Percentiles rank a stretch among this genome's conserved stretches.
These are phyloP conservation scores for Chydorus sphaericus DNA, from an alignment of 2,888 invertebrate genomes.

Conservation along the genomic window DNA sequence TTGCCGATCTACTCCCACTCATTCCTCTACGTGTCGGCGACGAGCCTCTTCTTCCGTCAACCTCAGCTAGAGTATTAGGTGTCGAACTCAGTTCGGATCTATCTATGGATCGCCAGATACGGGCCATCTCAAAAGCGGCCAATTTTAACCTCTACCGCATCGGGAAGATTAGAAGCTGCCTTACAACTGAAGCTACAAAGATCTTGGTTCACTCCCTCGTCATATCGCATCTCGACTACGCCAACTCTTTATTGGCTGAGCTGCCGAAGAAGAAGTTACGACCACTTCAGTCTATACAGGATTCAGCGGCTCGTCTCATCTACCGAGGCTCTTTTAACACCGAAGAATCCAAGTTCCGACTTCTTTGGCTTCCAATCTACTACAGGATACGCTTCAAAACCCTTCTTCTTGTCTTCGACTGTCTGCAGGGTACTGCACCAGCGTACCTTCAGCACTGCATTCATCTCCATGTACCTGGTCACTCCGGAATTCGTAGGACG, in stretches of 20 bases:
- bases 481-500: background rate
- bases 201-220: background rate
- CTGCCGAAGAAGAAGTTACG: background rate
- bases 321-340: background rate
- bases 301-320: background rate
- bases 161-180: background rate
- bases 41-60: background rate
- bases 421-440: background rate
- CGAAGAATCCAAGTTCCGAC: background rate
- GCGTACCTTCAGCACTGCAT: background rate
- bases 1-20: background rate
- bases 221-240: background rate
- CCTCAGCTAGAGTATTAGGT: background rate
- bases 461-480: background rate
- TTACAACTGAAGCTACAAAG: background rate
- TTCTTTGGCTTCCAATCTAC: background rate
- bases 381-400: background rate
- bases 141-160: background rate
- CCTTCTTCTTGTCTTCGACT: background rate
- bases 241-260: background rate
- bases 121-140: background rate
- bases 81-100: background rate
- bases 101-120: background rate
- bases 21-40: background rate
- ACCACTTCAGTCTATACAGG: background rate